A percentile compares a stretch with the other conserved stretches of the same genome.
Conservation (phyloP, 2,113 vertebrate genomes). For the Todiramphus chloris region DNA sequence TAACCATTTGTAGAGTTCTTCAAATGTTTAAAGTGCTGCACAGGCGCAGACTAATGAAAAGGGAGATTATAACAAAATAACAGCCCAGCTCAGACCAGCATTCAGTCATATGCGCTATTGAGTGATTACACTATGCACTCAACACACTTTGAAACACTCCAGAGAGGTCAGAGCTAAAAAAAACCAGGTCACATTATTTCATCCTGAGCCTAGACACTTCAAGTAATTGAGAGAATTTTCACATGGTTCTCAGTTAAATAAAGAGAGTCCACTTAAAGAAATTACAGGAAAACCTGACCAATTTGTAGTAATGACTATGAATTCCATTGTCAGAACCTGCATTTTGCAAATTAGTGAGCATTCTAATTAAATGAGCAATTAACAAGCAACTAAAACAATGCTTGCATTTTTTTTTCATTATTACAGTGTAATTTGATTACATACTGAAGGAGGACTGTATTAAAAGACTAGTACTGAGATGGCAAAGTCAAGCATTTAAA, state of each 20-base stretch:
- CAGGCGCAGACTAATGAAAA: not conserved
- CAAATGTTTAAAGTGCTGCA: not conserved
- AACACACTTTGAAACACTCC: not conserved
- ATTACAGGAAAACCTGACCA: conserved; percentile 42
- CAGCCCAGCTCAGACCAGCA: not conserved
- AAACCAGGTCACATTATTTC: conserved; percentile 25
- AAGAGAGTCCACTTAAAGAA: conserved; percentile 36
- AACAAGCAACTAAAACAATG: conserved; percentile 8
- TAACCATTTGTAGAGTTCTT: not conserved
- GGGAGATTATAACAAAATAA: not conserved
- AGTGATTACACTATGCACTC: not conserved
- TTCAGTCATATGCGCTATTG: not conserved
- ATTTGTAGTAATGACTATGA: conserved; percentile 24
- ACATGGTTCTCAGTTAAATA: conserved; percentile 23
- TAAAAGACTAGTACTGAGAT: not conserved
- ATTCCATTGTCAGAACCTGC: not conserved
- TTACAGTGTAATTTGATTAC: conserved; percentile 7
- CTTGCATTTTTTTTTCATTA: not conserved
- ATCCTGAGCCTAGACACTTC: conserved; percentile 16
- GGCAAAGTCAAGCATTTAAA: not conserved
- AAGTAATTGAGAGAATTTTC: conserved; percentile 41
- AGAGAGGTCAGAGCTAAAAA: conserved; percentile 19
- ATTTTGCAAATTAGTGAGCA: not conserved
- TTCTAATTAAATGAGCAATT: not conserved
- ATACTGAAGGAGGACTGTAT: not conserved